These are phyloP conservation scores for Raillietiella orientalis DNA, from an alignment of 2,888 invertebrate species.

Conservation along the genomic window DNA sequence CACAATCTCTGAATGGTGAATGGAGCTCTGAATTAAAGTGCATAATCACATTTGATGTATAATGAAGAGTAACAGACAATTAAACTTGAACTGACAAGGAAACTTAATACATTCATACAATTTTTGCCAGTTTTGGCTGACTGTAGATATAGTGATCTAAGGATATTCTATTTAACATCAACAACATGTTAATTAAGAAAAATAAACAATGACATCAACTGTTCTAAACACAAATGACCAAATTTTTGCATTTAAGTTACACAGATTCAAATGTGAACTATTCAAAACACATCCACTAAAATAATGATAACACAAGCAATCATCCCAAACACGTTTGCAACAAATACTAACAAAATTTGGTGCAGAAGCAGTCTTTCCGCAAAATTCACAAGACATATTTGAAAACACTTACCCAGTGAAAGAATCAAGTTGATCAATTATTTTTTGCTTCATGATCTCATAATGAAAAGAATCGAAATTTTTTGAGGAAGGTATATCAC, in stretches of 20 bases:
- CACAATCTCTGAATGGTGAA: slow-evolving; percentile 87
- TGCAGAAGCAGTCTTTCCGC: too few species aligned
- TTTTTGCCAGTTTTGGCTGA: background rate
- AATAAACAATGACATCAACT: too few species aligned
- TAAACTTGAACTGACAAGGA: background rate
- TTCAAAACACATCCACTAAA: too few species aligned
- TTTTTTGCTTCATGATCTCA: slow-evolving; percentile 31
- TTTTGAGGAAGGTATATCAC: slow-evolving; percentile 42
- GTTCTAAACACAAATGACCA: too few species aligned
- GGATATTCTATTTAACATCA: background rate
- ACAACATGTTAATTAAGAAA: background rate
- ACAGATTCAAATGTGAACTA: too few species aligned
- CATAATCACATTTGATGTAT: too few species aligned
- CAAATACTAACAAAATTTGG: too few species aligned
- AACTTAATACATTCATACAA: background rate
- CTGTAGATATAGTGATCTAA: background rate
- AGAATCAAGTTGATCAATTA: slow-evolving; percentile 11
- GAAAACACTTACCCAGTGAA: slow-evolving; percentile 11
- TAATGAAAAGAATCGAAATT: slow-evolving; percentile 73
- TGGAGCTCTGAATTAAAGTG: slow-evolving; percentile 33
- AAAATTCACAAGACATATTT: background rate
- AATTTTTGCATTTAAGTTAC: too few species aligned
- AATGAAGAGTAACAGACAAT: background rate
- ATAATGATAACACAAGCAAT: too few species aligned
- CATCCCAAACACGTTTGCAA: too few species aligned